Evolutionary conservation across 2,113 vertebrate species (phyloP), one percentile per base, ranked within the genome.

Genomic region (Hucho hucho): DNA sequence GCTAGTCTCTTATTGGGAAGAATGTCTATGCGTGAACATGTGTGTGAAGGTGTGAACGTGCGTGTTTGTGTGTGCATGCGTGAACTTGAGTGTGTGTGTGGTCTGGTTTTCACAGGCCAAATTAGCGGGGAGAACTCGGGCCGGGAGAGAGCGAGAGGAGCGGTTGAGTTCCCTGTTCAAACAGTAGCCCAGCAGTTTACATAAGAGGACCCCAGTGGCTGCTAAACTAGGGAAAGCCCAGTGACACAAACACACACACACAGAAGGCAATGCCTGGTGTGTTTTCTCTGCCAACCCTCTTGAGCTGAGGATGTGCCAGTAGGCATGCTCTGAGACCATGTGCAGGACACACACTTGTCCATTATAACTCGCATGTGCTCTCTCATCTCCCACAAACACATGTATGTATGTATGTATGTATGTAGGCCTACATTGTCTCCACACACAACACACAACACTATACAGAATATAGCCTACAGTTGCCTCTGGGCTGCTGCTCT

Each of bases 131-230:
- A 46, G 64, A 28, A 32, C 24, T 1, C 1, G 18, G 37, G 65
- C 14, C 4, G 7, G 6, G 37, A 26, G 24, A 43, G 59, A 7
- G 37, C 13, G 14, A 72, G 22, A 73, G n/a, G 20, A 25, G 61
- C 20, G 5, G 37, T 70, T 47, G 71, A 83, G 74, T 13, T 13
- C 73, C 56, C 22, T 49, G 29, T 75, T 84, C 76, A 88, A 82
- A 75, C 75, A 78, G 29, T 83, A 82, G 84, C 84, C 84, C 66
- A 63, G 83, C 66, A 61, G 82, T 83, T 85, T 87, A 74, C 83
- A 81, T 86, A 78, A 76, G 28, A 81, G 84, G 81, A 89, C 64
- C 6, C 20, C 13, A 71, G 20, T 46, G 43, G 6, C 13, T 24
- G 25, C n/a, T 28, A 61, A 77, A 37, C 61, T 25, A 59, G 32